These are phyloP conservation scores for Aproaerema taeniolella DNA, from an alignment of 2,888 invertebrate species.

Conservation along the genomic window DNA sequence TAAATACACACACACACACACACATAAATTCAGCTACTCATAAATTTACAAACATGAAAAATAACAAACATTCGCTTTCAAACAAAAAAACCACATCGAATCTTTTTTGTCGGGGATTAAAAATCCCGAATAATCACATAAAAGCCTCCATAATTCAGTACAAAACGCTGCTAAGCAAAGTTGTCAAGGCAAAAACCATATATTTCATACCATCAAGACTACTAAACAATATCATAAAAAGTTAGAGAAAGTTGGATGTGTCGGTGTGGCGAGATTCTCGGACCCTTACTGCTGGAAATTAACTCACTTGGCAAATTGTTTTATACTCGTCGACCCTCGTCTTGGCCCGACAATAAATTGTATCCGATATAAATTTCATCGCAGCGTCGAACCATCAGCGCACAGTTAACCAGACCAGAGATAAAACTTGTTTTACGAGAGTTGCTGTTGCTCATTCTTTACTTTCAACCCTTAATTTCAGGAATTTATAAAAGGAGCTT, in stretches of 20 bases:
- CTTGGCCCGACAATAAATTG: slow-evolving; percentile 31
- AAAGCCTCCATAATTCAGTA: background rate
- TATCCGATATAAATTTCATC: slow-evolving; percentile 38
- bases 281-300: slow-evolving; percentile 35
- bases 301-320: slow-evolving; percentile 56
- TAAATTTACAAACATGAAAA: too few species aligned
- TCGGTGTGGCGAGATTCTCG: slow-evolving; percentile 18
- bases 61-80: too few species aligned
- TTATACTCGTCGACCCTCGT: slow-evolving; percentile 57
- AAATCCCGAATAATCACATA: background rate
- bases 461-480: too few species aligned
- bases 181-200: background rate
- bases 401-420: slow-evolving; percentile 5
- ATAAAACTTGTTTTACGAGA: background rate
- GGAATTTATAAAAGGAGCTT: too few species aligned
- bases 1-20: too few species aligned
- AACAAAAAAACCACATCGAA: background rate
- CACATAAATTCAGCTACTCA: too few species aligned
- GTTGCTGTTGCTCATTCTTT: background rate
- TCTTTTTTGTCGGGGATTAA: too few species aligned
- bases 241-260: slow-evolving; percentile 24
- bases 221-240: slow-evolving; percentile 17
- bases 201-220: slow-evolving; percentile 2
- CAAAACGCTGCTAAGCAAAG: background rate
- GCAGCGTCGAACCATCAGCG: slow-evolving; percentile 13